phyloP scores from a whole-genome alignment of 2,113 vertebrate species.

The Pluvianellus socialis region DNA sequence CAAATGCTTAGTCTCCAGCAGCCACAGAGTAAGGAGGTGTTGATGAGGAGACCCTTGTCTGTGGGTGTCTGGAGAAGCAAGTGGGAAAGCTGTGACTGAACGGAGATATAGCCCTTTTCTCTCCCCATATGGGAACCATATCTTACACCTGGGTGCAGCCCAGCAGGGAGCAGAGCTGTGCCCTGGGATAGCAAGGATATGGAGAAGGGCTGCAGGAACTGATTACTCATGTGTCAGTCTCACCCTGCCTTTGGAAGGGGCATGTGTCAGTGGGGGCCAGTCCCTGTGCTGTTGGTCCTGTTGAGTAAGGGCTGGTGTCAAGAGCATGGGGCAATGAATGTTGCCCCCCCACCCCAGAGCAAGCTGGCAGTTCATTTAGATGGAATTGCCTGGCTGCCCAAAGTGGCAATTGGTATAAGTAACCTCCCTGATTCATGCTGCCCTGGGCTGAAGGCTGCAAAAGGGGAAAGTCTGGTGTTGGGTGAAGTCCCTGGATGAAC shows the following conservation, averaged over 20 bases:
- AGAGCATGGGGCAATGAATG: not conserved
- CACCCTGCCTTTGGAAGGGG: not conserved
- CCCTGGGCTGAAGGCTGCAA: not conserved
- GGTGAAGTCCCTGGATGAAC: not conserved
- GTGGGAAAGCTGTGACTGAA: not conserved
- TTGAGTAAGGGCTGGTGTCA: not conserved
- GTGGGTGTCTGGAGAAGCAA: not conserved
- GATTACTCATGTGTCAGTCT: not conserved
- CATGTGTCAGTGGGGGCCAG: not conserved
- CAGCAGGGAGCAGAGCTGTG: not conserved
- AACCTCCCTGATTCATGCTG: fast-evolving
- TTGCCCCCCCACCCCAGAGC: not conserved
- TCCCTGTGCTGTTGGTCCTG: not conserved
- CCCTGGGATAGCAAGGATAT: fast-evolving
- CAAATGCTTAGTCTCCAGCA: not conserved
- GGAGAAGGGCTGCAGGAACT: not conserved
- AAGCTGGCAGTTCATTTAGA: not conserved
- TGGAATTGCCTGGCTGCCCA: not conserved
- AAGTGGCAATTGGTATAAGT: not conserved
- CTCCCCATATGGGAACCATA: not conserved
- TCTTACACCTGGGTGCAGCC: not conserved
- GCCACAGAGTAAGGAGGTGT: not conserved
- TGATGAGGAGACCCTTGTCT: not conserved
- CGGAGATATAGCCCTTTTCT: not conserved
- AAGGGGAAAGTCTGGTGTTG: not conserved